A percentile compares a stretch with the other conserved stretches of the same genome.
Conservation (phyloP, 2,888 invertebrate species). For the Argyresthia albistria region DNA sequence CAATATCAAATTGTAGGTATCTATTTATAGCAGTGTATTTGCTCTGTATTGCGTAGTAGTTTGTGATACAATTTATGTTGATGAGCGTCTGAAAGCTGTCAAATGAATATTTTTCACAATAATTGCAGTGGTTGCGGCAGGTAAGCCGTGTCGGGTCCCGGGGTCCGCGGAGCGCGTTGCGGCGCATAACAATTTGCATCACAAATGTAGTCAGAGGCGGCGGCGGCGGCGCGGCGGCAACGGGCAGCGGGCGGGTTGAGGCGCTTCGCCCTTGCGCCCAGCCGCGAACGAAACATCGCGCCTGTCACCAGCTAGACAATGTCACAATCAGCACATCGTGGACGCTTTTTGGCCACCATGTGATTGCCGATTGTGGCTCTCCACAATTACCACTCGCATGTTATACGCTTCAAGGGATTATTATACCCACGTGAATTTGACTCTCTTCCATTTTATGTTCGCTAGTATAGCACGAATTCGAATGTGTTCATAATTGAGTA, state of each 20-base stretch:
- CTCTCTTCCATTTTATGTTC: not conserved
- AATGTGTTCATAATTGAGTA: not conserved
- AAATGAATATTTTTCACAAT: slow-evolving; percentile 68
- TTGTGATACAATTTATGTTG: slow-evolving; percentile 29
- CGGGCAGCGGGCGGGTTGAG: slow-evolving; percentile 24
- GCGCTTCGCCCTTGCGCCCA: slow-evolving; percentile 35
- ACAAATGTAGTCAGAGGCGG: slow-evolving; percentile 42
- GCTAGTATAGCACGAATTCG: not conserved
- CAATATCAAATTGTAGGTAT: not conserved
- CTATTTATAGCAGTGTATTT: not conserved
- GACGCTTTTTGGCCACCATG: slow-evolving; percentile 62
- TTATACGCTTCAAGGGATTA: slow-evolving; percentile 12
- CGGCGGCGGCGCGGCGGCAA: slow-evolving; percentile 39
- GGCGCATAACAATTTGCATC: slow-evolving; percentile 46
- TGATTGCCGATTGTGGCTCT: slow-evolving; percentile 63
- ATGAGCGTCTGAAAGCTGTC: slow-evolving; percentile 41
- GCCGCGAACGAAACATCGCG: slow-evolving; percentile 9
- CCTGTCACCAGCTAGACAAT: slow-evolving; percentile 36
- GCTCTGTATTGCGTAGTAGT: not conserved
- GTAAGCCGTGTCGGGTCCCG: slow-evolving; percentile 55
- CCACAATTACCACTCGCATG: slow-evolving; percentile 41
- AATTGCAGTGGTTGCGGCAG: slow-evolving; percentile 55
- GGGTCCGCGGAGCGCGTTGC: slow-evolving; percentile 17
- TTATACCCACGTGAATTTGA: not conserved
- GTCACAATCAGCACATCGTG: slow-evolving; percentile 69